A percentile compares a stretch with the other conserved stretches of the same genome.
phyloP scores from a whole-genome alignment of 2,888 invertebrate species.

The Prenolepis imparis region DNA sequence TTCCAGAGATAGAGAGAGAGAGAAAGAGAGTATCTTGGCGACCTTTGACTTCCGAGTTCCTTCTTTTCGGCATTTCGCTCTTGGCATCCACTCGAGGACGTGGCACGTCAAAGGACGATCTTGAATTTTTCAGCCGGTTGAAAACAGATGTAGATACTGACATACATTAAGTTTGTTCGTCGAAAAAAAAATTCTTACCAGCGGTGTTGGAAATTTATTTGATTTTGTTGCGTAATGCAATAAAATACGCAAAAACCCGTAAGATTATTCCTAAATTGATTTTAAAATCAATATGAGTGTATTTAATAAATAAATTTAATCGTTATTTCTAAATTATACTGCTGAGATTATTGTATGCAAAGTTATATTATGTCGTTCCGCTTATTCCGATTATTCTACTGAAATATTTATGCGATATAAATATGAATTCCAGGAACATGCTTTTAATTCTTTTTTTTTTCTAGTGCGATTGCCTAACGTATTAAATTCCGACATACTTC shows the following conservation, averaged over 20 bases:
- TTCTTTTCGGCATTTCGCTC: slow-evolving; percentile 49
- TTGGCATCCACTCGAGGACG: slow-evolving; percentile 65
- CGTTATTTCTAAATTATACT: background rate
- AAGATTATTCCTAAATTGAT: background rate
- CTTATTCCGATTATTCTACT: background rate
- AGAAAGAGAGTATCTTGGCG: slow-evolving; percentile 44
- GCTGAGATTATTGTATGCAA: background rate
- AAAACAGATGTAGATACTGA: slow-evolving; percentile 34
- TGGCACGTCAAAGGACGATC: slow-evolving; percentile 68
- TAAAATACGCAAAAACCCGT: background rate
- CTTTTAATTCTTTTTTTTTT: background rate
- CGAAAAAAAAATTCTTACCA: slow-evolving; percentile 61
- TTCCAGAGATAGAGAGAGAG: slow-evolving; percentile 49
- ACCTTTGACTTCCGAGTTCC: slow-evolving; percentile 64
- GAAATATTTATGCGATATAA: background rate
- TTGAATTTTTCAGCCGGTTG: slow-evolving; percentile 61
- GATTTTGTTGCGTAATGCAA: background rate
- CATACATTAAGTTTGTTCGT: slow-evolving; percentile 62
- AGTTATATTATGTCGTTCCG: background rate
- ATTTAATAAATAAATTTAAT: background rate
- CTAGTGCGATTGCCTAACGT: background rate
- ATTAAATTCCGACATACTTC: background rate
- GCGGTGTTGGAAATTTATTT: slow-evolving; percentile 59
- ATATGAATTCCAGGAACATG: background rate
- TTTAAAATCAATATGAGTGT: background rate